A percentile compares a stretch with the other conserved stretches of the same genome.
Conservation (phyloP, 2,113 vertebrate species). For the Hystrix brachyura region DNA sequence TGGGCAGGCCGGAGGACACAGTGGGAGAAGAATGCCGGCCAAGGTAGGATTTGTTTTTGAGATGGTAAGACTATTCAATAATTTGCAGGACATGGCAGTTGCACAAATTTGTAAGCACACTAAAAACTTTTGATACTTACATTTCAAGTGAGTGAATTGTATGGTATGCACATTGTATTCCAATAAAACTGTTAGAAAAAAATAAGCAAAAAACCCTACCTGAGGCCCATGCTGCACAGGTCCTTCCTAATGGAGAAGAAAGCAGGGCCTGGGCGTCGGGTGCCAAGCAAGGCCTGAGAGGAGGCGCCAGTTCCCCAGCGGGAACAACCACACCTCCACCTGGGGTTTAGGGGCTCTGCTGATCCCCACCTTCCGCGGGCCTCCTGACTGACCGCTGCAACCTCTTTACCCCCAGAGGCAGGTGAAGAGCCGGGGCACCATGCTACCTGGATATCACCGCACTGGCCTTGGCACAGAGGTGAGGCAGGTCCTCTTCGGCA, state of each 20-base stretch:
- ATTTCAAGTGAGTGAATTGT: background rate
- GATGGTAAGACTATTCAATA: background rate
- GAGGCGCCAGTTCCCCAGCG: rapidly evolving
- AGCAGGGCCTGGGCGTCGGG: background rate
- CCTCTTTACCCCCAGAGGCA: background rate
- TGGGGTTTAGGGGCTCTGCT: background rate
- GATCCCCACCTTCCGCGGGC: background rate
- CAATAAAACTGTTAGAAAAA: background rate
- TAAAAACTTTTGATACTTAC: background rate
- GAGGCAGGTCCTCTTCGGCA: background rate
- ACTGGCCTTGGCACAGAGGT: background rate
- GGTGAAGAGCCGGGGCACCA: background rate
- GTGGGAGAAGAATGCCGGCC: background rate
- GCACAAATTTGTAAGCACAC: background rate
- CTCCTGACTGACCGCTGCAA: background rate
- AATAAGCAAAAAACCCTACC: background rate
- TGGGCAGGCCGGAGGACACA: background rate
- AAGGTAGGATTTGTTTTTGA: background rate
- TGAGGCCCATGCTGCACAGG: background rate
- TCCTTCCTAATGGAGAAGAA: background rate
- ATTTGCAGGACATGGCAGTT: background rate
- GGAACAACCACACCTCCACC: background rate
- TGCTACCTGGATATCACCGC: too few relatives aligned
- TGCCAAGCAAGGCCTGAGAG: rapidly evolving
- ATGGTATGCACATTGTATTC: background rate